Evolutionary conservation across 2,797 vertebrate species (phyloP), one percentile per base, ranked within the genome.

Genomic region (Bovichtus diacanthus): DNA sequence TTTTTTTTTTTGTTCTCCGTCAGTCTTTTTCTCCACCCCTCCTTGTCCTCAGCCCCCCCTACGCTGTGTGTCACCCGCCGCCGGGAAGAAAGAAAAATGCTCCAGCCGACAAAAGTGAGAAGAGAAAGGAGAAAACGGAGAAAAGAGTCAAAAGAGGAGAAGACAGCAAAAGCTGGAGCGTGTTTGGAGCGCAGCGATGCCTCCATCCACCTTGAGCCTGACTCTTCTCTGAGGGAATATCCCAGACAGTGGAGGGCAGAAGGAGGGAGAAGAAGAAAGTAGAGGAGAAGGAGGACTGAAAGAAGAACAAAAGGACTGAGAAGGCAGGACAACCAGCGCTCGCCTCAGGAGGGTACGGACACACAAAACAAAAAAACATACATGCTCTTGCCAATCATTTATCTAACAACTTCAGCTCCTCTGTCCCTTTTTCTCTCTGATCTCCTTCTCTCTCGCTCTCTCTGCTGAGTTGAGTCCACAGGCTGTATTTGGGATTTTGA

Each of bases 221-320:
- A 82, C 74, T 56, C 70, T 54, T 71, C 85, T 84, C 74, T 89
- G 84, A 89, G 88, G 93, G 92, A 93, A 87, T 92, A 92, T 84
- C 87, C 72, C 39, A 50, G 70, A 82, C 68, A 19, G 77, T 41
- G 16, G 54, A 53, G 72, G 36, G 59, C 41, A 63, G 55, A 67
- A 38, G 59, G 80, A 81, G 53, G 60, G 41, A 73, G 78, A 67
- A 78, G 78, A 58, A 64, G 66, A 63, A 63, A 78, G 79, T 25
- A 69, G 38, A 73, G 21, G 59, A 82, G 27, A 51, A 78, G 72
- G 9, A 63, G 27, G 59, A 76, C 71, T 44, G 54, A 62, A 11
- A 67, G 72, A 74, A 85, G 84, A 74, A 70, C 46, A 58, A 63
- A n/a, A 29, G 31, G 55, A 77, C 47, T 64, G 68, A 78, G 74